phyloP scores from a whole-genome alignment of 2,797 vertebrate species.

The Denticeps clupeoides region DNA sequence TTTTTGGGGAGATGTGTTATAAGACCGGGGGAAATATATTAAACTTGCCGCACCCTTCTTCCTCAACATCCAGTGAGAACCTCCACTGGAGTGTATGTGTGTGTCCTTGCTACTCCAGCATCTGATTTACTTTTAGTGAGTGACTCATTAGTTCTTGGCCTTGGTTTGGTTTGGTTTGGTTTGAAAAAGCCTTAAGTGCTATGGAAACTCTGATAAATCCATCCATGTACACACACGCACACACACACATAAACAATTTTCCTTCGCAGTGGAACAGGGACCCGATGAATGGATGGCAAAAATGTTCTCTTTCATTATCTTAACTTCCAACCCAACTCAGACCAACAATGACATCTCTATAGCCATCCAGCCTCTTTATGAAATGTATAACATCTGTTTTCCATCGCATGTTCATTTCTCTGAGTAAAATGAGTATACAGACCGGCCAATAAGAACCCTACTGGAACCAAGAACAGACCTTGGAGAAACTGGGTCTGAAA shows the following conservation, averaged over 20 bases:
- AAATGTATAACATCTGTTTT: constrained; percentile 38
- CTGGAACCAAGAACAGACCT: too few relatives aligned
- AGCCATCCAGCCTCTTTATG: constrained; percentile 17
- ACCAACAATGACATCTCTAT: constrained; percentile 26
- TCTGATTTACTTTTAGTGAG: constrained; percentile 42
- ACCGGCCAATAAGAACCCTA: neutral
- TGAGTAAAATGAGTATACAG: neutral
- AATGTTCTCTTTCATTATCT: constrained; percentile 36
- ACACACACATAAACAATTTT: constrained; percentile 18
- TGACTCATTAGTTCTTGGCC: constrained; percentile 45
- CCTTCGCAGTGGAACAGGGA: constrained; percentile 20
- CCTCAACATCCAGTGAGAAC: constrained; percentile 15
- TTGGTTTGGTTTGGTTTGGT: constrained; percentile 32
- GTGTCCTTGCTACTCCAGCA: constrained; percentile 20
- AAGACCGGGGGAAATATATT: constrained; percentile 26
- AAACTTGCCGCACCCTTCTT: constrained; percentile 11
- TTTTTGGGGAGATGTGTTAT: constrained; percentile 17
- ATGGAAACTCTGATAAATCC: constrained; percentile 50
- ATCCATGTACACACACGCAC: constrained; percentile 11
- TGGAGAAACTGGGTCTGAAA: too few relatives aligned
- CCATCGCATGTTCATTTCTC: constrained; percentile 18
- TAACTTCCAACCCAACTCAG: constrained; percentile 17
- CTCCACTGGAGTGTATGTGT: neutral
- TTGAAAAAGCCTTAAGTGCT: constrained; percentile 22
- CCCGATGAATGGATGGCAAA: constrained; percentile 30